Evolutionary conservation across 2,113 vertebrate genomes (phyloP), one percentile per base, ranked within the genome.

Genomic region (Pampusana beccarii): DNA sequence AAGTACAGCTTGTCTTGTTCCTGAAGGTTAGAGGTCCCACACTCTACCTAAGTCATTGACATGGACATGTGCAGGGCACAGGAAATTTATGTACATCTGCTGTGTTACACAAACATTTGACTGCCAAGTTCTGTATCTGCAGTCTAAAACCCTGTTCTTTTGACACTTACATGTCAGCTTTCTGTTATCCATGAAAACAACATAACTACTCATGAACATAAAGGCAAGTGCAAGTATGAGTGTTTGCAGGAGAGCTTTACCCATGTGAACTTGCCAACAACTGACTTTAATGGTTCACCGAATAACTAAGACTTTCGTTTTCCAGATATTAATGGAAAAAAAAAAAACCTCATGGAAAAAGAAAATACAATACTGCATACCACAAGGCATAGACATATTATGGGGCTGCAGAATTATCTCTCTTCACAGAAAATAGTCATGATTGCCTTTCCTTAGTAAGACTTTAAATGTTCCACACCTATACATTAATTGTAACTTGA

Each of bases 21-120:
- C 50, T 73, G 78, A 82, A 65, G 91, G 77, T 82, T 84, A 79
- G 73, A 82, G 70, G 86, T 87, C 54, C 44, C 36, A 58, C 40
- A 70, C 33, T 81, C 61, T 79, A 5, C 66, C 82, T 25, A 79
- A 82, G 61, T 82, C 58, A 89, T 79, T 85, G 86, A 69, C 86
- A 81, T 48, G 56, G 44, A 65, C 88, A 89, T 79, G 79, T 46
- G 57, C 62, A 92, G 58, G 50, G 77, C 73, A 51, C 16, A 20
- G 61, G 53, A 88, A 79, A 95, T 92, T 84, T 91, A 84, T 33
- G 40, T 86, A n/a, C 56, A 40, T 80, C 56, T 77, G 88, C 69
- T 81, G 11, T 53, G 25, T 44, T 88, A 44, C 53, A 50, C 56
- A 97, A 92, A 83, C 21, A 69, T 93, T 90, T 94, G 60, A 71